Base-by-base conservation (phyloP, 2,113 vertebrate genomes). In the Neolamprologus toae region DNA sequence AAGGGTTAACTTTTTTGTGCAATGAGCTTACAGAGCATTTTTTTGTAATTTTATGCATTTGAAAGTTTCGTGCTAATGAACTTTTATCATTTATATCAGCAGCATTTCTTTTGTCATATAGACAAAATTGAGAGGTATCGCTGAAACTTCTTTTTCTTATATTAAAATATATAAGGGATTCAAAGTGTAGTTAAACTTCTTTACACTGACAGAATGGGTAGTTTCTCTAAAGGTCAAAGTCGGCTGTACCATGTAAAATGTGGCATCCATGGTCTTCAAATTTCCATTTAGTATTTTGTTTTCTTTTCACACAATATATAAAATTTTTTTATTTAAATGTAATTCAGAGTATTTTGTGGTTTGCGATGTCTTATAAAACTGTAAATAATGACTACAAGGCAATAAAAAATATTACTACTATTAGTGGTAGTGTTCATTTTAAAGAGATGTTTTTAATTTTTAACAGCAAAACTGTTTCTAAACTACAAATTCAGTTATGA, bases 1-100 rank as follows among this genome's bases (percentile, higher is more conserved):
- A 61, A 61, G 16, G 28, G 1, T 33, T 33, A 61, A 61, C 0
- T 19, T 61, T 51, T 61, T 7, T 61, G 16, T 10, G 57, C 57
- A 33, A 61, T 61, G 28, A 33, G 57, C 57, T 61, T 61, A 61
- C 3, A 33, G 28, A 11, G 33, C 57, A 8, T 47, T 19, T 10
- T 17, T 61, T 33, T 61, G 57, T 61, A 61, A 33, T 61, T 19
- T 19, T 61, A 61, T 0, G 5, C 57, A 61, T 61, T 61, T 61
- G 33, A 61, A 61, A 11, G 57, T 61, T 10, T 19, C 0, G 3
- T 7, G 28, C 16, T 3, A 61, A 33, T 0, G 0, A 0, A 61
- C 3, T 19, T 61, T 61, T 33, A 10, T 61, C 16, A 61, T 61
- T 61, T 61, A 1, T 0, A 3, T 0, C 57, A 33, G 1, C 28